Evolutionary conservation across 2,797 vertebrate genomes (phyloP), one percentile per base, ranked within the genome.

Genomic region (Lagodon rhomboides): DNA sequence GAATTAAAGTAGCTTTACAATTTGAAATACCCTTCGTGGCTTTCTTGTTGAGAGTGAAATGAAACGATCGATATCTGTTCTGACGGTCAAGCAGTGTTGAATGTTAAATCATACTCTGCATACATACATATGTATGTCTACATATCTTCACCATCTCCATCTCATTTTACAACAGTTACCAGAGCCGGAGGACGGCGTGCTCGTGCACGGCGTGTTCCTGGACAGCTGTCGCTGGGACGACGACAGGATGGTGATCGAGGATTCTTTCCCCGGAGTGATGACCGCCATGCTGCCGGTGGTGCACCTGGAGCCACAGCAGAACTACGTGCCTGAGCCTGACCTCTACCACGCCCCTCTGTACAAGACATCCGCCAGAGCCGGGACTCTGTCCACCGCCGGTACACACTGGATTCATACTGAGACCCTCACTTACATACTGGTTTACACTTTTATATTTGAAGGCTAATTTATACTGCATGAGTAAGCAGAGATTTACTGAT

Each of bases 231-330:
- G 94, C 73, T 97, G 96, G 96, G 93, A 96, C 20, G 88, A 96
- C 60, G 50, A 78, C 3, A 79, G 90, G 51, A 97, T 94, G 95
- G 91, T 95, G 66, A 93, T 96, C 10, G 95, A 95, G 77, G 95
- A 96, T 0, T 95, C 95, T 0, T 71, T 95, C 44, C 94, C 95
- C 0, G 86, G 87, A 30, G 91, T 95, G 85, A 97, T 96, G 93
- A 96, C 95, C 73, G 54, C 93, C 13, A 53, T 92, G 92, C 77
- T 97, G 68, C 95, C 97, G 0, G 89, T 96, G 55, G 91, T 97
- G 62, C 97, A 97, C 77, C 97, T 97, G 85, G 96, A 97, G 85
- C 97, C 97, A 3, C 93, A 91, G 61, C 96, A 92, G 82, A 97
- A 96, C 85, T 96, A 97, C 9, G 87, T 89, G 20, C 91, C 95